phyloP scores from a whole-genome alignment of 2,888 invertebrate genomes.

The Conus canariensis region DNA sequence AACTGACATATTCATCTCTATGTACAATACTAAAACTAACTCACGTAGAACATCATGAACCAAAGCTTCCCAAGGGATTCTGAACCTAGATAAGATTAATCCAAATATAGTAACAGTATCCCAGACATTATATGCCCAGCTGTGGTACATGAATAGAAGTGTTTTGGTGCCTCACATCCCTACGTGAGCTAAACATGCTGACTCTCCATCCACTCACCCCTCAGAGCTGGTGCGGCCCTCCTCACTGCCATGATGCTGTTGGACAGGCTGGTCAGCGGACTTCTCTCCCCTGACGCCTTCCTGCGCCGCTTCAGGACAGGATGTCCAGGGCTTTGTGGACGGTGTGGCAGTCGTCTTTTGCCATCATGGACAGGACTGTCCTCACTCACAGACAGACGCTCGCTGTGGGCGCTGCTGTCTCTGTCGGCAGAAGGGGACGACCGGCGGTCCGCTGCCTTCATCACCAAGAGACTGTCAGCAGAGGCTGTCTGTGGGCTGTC shows the following conservation, averaged over 20 bases:
- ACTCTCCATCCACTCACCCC: not conserved
- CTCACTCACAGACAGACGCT: not conserved
- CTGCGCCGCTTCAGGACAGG: not conserved
- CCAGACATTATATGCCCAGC: too few relatives aligned
- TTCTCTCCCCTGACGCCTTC: not conserved
- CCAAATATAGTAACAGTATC: too few relatives aligned
- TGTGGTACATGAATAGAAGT: too few relatives aligned
- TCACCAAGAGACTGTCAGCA: not conserved
- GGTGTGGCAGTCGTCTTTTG: too few relatives aligned
- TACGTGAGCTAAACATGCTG: too few relatives aligned
- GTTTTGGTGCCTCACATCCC: too few relatives aligned
- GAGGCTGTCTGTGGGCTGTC: not conserved
- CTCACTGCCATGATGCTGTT: not conserved
- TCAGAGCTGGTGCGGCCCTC: not conserved
- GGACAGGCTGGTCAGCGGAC: not conserved
- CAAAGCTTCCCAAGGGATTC: too few relatives aligned
- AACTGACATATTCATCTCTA: too few relatives aligned
- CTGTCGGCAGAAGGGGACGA: not conserved
- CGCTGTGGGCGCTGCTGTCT: not conserved
- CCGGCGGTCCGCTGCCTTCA: not conserved
- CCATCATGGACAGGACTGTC: not conserved
- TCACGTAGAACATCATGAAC: too few relatives aligned
- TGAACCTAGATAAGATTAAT: too few relatives aligned
- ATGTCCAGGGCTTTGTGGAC: too few relatives aligned
- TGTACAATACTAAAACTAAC: too few relatives aligned